Evolutionary conservation across 2,113 vertebrate genomes (phyloP).

Genomic region (Carlito syrichta): DNA sequence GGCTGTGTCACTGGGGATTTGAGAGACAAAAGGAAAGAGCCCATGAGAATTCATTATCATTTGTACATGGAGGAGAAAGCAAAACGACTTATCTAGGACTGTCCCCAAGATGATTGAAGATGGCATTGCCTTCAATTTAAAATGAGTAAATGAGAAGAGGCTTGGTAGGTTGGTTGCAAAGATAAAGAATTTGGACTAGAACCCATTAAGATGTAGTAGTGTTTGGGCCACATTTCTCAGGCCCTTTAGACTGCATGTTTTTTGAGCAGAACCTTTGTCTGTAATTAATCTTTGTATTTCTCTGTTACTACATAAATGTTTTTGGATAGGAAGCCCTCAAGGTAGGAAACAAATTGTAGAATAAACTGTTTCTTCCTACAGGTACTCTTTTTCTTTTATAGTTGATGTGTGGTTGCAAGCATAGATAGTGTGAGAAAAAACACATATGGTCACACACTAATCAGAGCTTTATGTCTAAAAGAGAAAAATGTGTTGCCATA

Average conservation of each 20-base stretch:
- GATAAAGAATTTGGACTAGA: not conserved
- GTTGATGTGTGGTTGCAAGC: not conserved
- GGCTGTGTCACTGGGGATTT: not conserved
- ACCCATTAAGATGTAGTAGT: not conserved
- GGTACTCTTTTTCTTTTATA: not conserved
- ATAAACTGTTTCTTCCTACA: not conserved
- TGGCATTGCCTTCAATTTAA: not conserved
- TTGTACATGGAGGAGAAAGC: not conserved
- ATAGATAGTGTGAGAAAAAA: slow-evolving; percentile 1
- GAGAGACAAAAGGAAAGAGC: not conserved
- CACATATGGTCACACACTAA: not conserved
- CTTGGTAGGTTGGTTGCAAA: not conserved
- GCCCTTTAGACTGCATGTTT: not conserved
- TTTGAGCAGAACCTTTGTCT: not conserved
- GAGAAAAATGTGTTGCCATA: slow-evolving; percentile 2
- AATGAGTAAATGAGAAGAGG: not conserved
- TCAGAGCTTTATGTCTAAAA: not conserved
- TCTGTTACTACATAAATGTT: not conserved
- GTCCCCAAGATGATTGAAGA: not conserved
- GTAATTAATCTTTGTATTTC: not conserved
- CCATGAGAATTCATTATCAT: not conserved
- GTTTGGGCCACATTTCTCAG: not conserved
- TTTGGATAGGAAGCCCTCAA: not conserved
- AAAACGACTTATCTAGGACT: not conserved
- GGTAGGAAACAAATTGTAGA: not conserved